Conservation (phyloP, 1,140 invertebrate genomes). For the Radopholus similis region DNA sequence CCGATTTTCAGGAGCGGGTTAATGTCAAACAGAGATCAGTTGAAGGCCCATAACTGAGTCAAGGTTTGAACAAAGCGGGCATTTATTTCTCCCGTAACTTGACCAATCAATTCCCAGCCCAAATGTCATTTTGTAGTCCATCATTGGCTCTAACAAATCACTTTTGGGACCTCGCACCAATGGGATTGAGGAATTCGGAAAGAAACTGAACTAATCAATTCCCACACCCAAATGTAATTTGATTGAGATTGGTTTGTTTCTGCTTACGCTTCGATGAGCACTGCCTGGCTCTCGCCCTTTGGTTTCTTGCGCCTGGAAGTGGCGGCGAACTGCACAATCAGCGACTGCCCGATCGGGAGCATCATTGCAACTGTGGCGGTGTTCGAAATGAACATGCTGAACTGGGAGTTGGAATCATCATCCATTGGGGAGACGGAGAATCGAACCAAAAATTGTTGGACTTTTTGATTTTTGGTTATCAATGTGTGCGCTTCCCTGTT, state of each 20-base stretch:
- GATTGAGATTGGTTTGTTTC: neutral
- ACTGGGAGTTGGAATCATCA: neutral
- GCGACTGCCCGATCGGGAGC: constrained; percentile 41
- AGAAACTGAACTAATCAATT: neutral
- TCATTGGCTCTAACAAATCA: too few relatives aligned
- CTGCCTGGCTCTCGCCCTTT: neutral
- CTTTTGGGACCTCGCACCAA: too few relatives aligned
- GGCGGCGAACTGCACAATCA: constrained; percentile 32
- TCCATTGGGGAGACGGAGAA: constrained; percentile 1
- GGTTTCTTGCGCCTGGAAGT: neutral
- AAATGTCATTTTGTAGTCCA: too few relatives aligned
- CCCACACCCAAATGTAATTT: neutral
- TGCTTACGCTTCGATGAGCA: neutral
- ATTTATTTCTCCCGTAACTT: too few relatives aligned
- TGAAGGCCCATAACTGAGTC: too few relatives aligned
- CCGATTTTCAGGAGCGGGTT: too few relatives aligned
- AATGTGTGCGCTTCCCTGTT: too few relatives aligned
- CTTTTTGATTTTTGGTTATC: neutral
- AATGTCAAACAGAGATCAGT: too few relatives aligned
- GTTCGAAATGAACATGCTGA: constrained; percentile 63
- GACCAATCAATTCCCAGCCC: too few relatives aligned
- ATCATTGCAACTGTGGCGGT: constrained; percentile 50
- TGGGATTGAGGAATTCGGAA: too few relatives aligned
- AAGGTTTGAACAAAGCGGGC: too few relatives aligned
- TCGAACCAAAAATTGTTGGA: neutral